Percentiles rank a stretch among this genome's conserved stretches.
These are phyloP conservation scores for Eulemur mongoz DNA, from an alignment of 2,797 vertebrate species.

Conservation along the genomic window DNA sequence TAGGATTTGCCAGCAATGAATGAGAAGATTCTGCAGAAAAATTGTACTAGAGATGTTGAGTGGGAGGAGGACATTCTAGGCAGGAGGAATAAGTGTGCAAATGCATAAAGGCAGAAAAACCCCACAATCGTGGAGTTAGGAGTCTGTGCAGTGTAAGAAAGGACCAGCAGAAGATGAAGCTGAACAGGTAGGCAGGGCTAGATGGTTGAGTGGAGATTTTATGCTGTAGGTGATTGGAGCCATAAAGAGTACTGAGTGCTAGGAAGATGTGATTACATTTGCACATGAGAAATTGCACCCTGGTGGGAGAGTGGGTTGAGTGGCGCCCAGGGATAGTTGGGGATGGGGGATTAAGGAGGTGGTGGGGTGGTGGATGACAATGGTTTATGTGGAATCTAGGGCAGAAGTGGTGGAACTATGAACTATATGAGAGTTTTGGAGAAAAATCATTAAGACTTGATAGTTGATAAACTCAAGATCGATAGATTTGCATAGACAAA, in stretches of 20 bases:
- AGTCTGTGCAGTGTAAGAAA: background rate
- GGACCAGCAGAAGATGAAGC: background rate
- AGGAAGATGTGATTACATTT: background rate
- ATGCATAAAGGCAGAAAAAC: background rate
- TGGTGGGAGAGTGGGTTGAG: background rate
- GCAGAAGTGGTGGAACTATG: background rate
- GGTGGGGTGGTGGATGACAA: background rate
- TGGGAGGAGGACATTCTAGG: background rate
- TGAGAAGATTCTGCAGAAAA: conserved; percentile 25
- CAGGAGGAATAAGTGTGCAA: background rate
- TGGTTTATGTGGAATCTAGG: background rate
- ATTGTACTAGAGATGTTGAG: background rate
- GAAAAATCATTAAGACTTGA: background rate
- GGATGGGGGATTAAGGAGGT: background rate
- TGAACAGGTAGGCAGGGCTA: background rate
- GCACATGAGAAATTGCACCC: background rate
- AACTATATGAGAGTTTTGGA: background rate
- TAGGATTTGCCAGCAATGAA: background rate
- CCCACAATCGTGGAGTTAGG: background rate
- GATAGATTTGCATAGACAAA: background rate
- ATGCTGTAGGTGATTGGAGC: background rate
- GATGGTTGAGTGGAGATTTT: background rate
- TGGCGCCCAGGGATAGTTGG: background rate
- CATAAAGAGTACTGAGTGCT: background rate
- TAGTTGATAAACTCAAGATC: background rate